phyloP scores from a whole-genome alignment of 2,113 vertebrate species.

The Calonectris borealis region DNA sequence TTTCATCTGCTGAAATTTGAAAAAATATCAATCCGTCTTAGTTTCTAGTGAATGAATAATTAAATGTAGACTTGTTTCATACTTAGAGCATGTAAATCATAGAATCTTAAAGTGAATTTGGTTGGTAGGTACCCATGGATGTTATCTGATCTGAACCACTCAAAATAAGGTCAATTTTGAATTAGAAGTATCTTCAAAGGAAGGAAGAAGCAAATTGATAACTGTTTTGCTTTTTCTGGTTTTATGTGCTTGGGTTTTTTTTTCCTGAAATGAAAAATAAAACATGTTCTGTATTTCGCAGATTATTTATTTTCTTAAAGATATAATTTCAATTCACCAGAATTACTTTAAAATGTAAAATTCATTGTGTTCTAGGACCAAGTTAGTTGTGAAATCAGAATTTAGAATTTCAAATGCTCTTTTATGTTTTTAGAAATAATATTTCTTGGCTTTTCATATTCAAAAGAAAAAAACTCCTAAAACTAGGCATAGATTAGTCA shows the following conservation, averaged over 20 bases:
- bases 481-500: background rate
- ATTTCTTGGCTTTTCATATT: background rate
- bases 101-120: background rate
- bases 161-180: background rate
- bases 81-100: background rate
- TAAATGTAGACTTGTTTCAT: background rate
- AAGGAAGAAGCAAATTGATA: background rate
- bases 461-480: background rate
- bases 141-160: background rate
- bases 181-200: background rate
- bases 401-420: background rate
- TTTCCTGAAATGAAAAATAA: background rate
- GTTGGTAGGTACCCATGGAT: background rate
- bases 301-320: background rate
- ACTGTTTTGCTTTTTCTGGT: rapidly evolving
- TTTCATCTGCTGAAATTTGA: background rate
- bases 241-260: background rate
- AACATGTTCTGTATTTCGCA: background rate
- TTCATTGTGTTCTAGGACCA: background rate
- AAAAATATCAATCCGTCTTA: background rate
- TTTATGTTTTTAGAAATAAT: background rate
- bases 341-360: background rate
- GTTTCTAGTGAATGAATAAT: background rate
- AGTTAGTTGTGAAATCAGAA: background rate
- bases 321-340: background rate